Conservation (phyloP, 2,113 vertebrate species). For the Pituophis catenifer region DNA sequence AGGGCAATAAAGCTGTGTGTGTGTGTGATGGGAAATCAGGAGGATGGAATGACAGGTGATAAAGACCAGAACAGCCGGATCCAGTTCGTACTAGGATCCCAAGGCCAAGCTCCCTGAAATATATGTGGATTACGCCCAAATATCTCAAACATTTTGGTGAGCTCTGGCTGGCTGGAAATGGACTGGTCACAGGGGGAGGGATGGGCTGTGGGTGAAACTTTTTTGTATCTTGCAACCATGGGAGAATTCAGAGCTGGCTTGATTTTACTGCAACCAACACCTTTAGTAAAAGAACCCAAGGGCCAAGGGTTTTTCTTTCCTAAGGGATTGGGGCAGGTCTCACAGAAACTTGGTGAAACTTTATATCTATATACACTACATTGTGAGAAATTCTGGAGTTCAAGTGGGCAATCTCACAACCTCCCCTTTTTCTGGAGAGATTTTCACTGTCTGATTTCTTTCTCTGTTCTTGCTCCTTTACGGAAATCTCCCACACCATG, state of each 20-base stretch:
- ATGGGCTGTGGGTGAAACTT: background rate
- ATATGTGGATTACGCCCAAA: background rate
- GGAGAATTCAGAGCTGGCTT: background rate
- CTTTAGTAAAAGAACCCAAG: background rate
- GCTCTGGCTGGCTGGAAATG: background rate
- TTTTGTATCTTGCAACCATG: background rate
- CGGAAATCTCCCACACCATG: background rate
- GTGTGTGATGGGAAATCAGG: background rate
- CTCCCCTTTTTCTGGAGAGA: background rate
- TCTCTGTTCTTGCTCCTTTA: background rate
- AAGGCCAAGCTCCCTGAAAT: background rate
- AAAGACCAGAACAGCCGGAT: background rate
- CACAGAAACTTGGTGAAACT: background rate
- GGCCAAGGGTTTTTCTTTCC: background rate
- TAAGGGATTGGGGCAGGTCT: background rate
- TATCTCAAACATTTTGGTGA: background rate
- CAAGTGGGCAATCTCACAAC: background rate
- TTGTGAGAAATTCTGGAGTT: background rate
- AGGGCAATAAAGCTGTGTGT: background rate
- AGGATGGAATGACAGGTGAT: background rate
- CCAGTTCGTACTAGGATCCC: background rate
- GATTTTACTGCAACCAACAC: background rate
- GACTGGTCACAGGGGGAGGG: background rate
- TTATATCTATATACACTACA: background rate
- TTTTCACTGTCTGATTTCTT: background rate